phyloP scores from a whole-genome alignment of 1,140 invertebrate species.

The Caenorhabditis latens region DNA sequence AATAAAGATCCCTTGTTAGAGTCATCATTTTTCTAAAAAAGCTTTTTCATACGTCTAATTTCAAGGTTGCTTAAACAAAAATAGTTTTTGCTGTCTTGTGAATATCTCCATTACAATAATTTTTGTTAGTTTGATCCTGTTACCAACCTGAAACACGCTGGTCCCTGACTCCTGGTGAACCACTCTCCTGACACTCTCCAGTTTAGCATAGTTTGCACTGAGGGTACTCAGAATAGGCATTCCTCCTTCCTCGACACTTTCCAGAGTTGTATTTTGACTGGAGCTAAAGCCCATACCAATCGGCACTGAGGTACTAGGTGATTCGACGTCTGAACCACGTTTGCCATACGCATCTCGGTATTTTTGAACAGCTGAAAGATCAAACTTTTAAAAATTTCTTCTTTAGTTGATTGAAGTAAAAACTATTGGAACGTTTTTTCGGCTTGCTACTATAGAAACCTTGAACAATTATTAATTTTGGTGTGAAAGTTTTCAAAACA shows the following conservation, averaged over 20 bases:
- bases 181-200: slow-evolving; percentile 52
- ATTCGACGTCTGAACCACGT: slow-evolving; percentile 23
- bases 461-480: no score
- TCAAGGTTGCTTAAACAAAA: no score
- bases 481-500: no score
- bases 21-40: no score
- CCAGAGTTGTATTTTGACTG: background rate
- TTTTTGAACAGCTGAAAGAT: slow-evolving; percentile 21
- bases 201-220: slow-evolving; percentile 6
- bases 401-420: background rate
- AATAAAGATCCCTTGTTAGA: no score
- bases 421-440: no score
- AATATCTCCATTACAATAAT: no score
- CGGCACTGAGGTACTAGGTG: background rate
- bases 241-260: slow-evolving; percentile 53
- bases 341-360: slow-evolving; percentile 41
- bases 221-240: slow-evolving; percentile 49
- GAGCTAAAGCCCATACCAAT: background rate
- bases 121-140: no score
- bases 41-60: no score
- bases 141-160: slow-evolving; percentile 53
- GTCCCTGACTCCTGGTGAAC: slow-evolving; percentile 20
- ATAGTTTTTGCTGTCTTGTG: no score
- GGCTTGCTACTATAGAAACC: no score
- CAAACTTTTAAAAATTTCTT: background rate